These are phyloP conservation scores for Abrostola triplasia DNA, from an alignment of 2,888 invertebrate genomes.

Conservation along the genomic window DNA sequence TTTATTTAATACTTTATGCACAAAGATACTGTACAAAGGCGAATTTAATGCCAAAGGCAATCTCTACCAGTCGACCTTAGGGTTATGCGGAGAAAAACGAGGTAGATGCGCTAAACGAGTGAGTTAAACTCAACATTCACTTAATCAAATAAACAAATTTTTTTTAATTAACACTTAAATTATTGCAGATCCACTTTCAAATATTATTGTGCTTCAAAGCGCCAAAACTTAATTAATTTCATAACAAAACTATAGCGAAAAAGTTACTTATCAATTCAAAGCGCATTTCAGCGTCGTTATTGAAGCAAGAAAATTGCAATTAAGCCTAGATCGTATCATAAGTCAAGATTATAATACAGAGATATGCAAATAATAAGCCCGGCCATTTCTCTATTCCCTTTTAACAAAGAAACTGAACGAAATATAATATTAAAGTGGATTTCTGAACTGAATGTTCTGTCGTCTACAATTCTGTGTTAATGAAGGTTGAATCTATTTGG, in stretches of 20 bases:
- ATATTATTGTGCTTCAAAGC: not conserved
- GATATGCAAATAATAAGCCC: constrained; percentile 46
- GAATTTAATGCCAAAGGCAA: too few relatives aligned
- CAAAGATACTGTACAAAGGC: too few relatives aligned
- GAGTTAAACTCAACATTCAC: too few relatives aligned
- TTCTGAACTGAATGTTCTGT: constrained; percentile 9
- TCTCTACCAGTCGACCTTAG: too few relatives aligned
- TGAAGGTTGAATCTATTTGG: not conserved
- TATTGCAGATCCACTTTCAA: too few relatives aligned
- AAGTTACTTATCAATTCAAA: constrained; percentile 25
- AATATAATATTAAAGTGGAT: constrained; percentile 26
- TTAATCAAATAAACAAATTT: too few relatives aligned
- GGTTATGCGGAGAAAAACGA: too few relatives aligned
- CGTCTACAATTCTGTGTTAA: constrained; percentile 16
- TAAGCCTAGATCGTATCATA: constrained; percentile 29
- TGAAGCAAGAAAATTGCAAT: constrained; percentile 25
- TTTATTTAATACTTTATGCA: too few relatives aligned
- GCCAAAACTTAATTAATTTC: constrained; percentile 5
- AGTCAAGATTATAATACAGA: constrained; percentile 43
- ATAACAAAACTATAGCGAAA: not conserved
- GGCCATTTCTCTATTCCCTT: constrained; percentile 37
- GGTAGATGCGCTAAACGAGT: too few relatives aligned
- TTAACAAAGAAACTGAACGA: constrained; percentile 37
- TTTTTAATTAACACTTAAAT: too few relatives aligned
- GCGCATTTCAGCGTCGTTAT: constrained; percentile 21